Evolutionary conservation across 2,113 vertebrate species (phyloP).

Genomic region (Campylomormyrus numenius): DNA sequence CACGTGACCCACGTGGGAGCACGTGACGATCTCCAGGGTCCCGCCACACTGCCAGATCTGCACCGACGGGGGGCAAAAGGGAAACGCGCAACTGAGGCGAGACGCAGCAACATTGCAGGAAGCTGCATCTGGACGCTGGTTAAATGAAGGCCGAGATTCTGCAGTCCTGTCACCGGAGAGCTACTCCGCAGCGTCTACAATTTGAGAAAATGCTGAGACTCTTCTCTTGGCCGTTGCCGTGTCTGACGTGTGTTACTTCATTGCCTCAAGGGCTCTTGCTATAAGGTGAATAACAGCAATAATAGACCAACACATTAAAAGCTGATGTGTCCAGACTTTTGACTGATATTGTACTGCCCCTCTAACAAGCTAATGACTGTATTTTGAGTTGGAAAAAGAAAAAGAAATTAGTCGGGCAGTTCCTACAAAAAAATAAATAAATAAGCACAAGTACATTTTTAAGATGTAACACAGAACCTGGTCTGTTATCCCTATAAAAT

Average conservation of each 20-base stretch:
- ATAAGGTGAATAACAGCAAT: background rate
- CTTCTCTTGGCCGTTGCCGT: background rate
- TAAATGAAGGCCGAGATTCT: background rate
- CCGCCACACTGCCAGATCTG: slow-evolving; percentile 99
- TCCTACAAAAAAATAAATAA: background rate
- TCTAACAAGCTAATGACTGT: background rate
- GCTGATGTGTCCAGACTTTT: background rate
- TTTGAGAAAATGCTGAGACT: background rate
- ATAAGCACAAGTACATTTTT: background rate
- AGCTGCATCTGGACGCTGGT: no score
- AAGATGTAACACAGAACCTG: background rate
- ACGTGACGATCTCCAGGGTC: slow-evolving; percentile 95
- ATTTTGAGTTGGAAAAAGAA: background rate
- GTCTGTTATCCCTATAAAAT: background rate
- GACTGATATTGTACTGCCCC: background rate
- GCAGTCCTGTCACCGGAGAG: background rate
- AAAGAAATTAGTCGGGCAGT: background rate
- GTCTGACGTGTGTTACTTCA: background rate
- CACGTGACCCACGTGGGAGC: slow-evolving; percentile 95
- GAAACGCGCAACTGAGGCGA: background rate
- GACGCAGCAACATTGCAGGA: background rate
- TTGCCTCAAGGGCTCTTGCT: background rate
- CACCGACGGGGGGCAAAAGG: slow-evolving; percentile 12
- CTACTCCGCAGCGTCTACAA: background rate
- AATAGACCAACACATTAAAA: background rate